Evolutionary conservation across 2,888 invertebrate species (phyloP).

Genomic region (Tipula lateralis): DNA sequence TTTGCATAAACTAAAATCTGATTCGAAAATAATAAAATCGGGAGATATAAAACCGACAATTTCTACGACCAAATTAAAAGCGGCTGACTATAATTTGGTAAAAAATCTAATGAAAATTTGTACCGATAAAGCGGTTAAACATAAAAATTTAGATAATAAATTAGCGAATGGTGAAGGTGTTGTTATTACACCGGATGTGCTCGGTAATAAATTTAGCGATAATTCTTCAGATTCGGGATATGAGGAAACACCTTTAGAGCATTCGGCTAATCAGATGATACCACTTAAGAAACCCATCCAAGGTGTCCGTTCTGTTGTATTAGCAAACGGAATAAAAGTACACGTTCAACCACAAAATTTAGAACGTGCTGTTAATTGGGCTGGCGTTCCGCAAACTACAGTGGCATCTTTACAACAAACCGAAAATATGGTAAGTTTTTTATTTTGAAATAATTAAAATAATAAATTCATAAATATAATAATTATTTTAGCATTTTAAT

Average conservation of each 20-base stretch:
- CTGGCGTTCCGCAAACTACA: slow-evolving; percentile 31
- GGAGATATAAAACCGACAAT: slow-evolving; percentile 36
- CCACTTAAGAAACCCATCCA: neutral
- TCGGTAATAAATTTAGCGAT: slow-evolving; percentile 53
- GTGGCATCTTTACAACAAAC: slow-evolving; percentile 14
- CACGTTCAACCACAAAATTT: slow-evolving; percentile 33
- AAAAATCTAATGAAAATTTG: slow-evolving; percentile 36
- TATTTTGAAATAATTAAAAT: neutral
- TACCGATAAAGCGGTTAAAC: slow-evolving; percentile 29
- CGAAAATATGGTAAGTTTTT: slow-evolving; percentile 26
- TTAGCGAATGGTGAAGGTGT: neutral
- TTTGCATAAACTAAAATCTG: slow-evolving; percentile 41
- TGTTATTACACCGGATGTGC: slow-evolving; percentile 35
- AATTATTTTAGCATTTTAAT: slow-evolving; percentile 24
- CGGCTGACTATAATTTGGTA: slow-evolving; percentile 36
- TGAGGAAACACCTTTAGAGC: slow-evolving; percentile 54
- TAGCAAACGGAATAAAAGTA: slow-evolving; percentile 31
- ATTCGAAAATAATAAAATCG: slow-evolving; percentile 41
- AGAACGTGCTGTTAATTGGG: slow-evolving; percentile 31
- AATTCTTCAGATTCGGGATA: slow-evolving; percentile 70
- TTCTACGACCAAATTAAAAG: neutral
- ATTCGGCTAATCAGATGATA: neutral
- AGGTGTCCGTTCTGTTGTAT: slow-evolving; percentile 26
- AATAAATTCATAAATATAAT: neutral
- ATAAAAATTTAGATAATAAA: neutral